Evolutionary conservation across 1,140 invertebrate genomes (phyloP), one percentile per base, ranked within the genome.

Genomic region (Cryptotermes secundus): DNA sequence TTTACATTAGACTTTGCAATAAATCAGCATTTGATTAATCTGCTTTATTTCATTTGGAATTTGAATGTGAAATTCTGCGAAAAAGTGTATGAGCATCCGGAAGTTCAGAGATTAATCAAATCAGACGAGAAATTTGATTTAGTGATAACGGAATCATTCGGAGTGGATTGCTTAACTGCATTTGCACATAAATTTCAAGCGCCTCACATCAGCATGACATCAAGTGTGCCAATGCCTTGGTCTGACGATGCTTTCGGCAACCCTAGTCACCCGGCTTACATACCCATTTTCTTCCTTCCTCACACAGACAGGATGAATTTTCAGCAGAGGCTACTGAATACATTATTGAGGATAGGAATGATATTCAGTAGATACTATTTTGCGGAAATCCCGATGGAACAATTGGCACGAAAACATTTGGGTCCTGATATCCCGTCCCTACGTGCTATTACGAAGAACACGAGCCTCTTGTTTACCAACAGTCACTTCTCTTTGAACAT

Each of bases 401-500:
- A 49, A 49, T 19, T 49, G 45, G 45, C 45, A 10, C 45, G 45
- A 10, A 49, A 49, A 49, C 45, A 49, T 49, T 19, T 49, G 9
- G 45, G 45, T 10, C 9, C 9, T 49, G 9, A 49, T 9, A 9
- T 49, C 9, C 87, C 86, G 14, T 59, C 86, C 0, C 80, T 88
- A 31, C 31, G 34, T 34, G 86, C 87, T 34, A 80, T 88, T 6
- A 59, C 85, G 53, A 84, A 81, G 34, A 88, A 87, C 45, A 80
- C 84, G 0, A 86, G 85, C 80, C 72, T 88, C 31, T 84, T 87
- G 26, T 85, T 88, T 26, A 83, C 86, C 2, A 89, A 89, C 85
- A 86, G 85, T 14, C 87, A 89, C 83, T 86, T 86, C 82, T 84
- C 86, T 16, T 83, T 88, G 6, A 87, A 86, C 42, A 82, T 84